phyloP scores from a whole-genome alignment of 2,888 invertebrate species.

The Philereme transversata region DNA sequence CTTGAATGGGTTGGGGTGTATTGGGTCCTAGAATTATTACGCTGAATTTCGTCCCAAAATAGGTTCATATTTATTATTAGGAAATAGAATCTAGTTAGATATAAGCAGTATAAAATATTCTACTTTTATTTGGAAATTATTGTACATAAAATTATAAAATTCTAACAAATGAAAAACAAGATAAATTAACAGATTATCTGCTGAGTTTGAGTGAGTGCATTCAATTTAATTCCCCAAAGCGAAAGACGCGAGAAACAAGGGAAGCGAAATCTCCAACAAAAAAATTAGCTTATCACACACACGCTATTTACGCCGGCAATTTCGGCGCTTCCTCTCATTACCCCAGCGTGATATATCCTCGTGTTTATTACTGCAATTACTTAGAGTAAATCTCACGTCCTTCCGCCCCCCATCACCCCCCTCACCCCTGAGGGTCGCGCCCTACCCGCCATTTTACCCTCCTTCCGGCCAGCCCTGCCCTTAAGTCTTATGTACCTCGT shows the following conservation, averaged over 20 bases:
- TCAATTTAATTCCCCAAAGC: slow-evolving; percentile 29
- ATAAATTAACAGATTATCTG: slow-evolving; percentile 14
- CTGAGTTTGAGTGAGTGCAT: slow-evolving; percentile 22
- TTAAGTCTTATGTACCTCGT: slow-evolving; percentile 84
- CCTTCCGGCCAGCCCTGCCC: slow-evolving; percentile 82
- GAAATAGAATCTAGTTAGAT: too few relatives aligned
- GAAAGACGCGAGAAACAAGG: slow-evolving; percentile 50
- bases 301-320: slow-evolving; percentile 83
- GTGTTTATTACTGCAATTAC: slow-evolving; percentile 85
- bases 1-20: slow-evolving; percentile 46
- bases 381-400: slow-evolving; percentile 85
- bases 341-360: slow-evolving; percentile 83
- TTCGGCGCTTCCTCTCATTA: slow-evolving; percentile 83
- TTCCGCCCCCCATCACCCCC: slow-evolving; percentile 70
- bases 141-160: too few relatives aligned
- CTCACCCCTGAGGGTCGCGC: slow-evolving; percentile 72
- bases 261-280: slow-evolving; percentile 48
- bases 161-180: slow-evolving; percentile 2
- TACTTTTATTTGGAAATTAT: too few relatives aligned
- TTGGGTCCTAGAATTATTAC: slow-evolving; percentile 16
- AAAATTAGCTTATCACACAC: slow-evolving; percentile 82
- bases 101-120: too few relatives aligned
- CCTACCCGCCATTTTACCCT: slow-evolving; percentile 79
- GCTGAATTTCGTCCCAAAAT: slow-evolving; percentile 4
- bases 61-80: background rate